Base-by-base conservation (phyloP, 2,797 vertebrate species). In the Delichon dasypus region DNA sequence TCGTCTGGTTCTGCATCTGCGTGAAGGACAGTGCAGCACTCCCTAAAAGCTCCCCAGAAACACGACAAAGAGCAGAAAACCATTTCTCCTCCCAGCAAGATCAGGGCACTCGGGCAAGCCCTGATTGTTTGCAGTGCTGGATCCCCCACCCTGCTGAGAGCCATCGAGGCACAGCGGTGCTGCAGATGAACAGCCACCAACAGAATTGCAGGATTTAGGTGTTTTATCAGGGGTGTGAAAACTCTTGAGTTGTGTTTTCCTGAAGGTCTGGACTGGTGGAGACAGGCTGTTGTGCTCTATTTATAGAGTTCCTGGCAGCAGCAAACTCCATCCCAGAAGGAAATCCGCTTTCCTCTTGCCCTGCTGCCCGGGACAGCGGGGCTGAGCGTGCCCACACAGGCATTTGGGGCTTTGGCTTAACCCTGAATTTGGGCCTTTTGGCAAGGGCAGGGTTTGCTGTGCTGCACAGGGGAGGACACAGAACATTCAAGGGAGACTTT, bases 151-250 rank as follows among this genome's bases (percentile, higher is more conserved):
- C 20, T 62, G 73, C 57, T 45, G 40, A 34, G 53, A 67, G 34
- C 62, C 62, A 4, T 2, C 0, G 4, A 9, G 48, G 64, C 44
- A n/a, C 26, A 26, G 5, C 0, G 0, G 32, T 21, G 40, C 68
- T 62, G 84, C 68, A 45, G 18, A 5, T 44, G 3, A 16, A 13
- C 60, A 58, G 20, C 5, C 36, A 16, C n/a, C 55, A 16, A 11
- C 20, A 27, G 4, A 4, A 51, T 45, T n/a, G 8, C 26, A 38
- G 55, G 18, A 20, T 13, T 50, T 10, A 17, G 42, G 29, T 8
- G 23, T 32, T 77, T 58, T 21, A 8, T 74, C 12, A 0, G 13
- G 15, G 19, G 4, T 57, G 40, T 23, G 34, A 38, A 50, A 66
- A 30, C 5, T 9, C 4, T 1, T 7, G 36, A 15, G 26, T 25